Conservation (phyloP, 2,888 invertebrate species). For the Sialis lutaria region DNA sequence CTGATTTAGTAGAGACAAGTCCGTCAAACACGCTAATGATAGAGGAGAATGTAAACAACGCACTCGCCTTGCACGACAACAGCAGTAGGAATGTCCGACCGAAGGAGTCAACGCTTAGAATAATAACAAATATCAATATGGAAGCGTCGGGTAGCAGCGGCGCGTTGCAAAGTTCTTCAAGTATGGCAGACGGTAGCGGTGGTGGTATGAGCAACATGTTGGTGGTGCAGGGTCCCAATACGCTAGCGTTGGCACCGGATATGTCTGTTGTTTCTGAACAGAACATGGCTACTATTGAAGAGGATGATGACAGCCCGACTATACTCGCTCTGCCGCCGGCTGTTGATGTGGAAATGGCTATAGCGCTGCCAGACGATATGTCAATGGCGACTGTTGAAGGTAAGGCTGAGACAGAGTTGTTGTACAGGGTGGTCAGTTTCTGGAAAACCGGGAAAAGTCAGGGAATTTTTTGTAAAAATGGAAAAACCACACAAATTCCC, state of each 20-base stretch:
- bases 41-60: conserved; percentile 2
- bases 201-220: conserved; percentile 9
- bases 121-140: conserved; percentile 15
- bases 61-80: neutral
- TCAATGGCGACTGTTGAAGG: conserved; percentile 18
- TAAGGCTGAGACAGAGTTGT: too few relatives aligned
- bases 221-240: conserved; percentile 1
- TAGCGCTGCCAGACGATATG: conserved; percentile 26
- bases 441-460: too few relatives aligned
- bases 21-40: conserved; percentile 2
- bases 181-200: conserved; percentile 9
- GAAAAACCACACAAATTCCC: too few relatives aligned
- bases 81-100: too few relatives aligned
- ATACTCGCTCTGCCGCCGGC: conserved; percentile 15
- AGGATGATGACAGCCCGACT: conserved; percentile 8
- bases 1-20: conserved; percentile 3
- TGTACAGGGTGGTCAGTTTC: too few relatives aligned
- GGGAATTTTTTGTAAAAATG: too few relatives aligned
- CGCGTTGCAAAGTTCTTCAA: conserved; percentile 8
- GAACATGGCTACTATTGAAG: neutral
- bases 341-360: conserved; percentile 20
- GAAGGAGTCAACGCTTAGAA: conserved; percentile 16
- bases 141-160: conserved; percentile 12
- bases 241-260: conserved; percentile 3
- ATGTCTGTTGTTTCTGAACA: conserved; percentile 5